These are phyloP conservation scores for Leptopilina boulardi DNA, from an alignment of 1,140 invertebrate species.

Conservation along the genomic window DNA sequence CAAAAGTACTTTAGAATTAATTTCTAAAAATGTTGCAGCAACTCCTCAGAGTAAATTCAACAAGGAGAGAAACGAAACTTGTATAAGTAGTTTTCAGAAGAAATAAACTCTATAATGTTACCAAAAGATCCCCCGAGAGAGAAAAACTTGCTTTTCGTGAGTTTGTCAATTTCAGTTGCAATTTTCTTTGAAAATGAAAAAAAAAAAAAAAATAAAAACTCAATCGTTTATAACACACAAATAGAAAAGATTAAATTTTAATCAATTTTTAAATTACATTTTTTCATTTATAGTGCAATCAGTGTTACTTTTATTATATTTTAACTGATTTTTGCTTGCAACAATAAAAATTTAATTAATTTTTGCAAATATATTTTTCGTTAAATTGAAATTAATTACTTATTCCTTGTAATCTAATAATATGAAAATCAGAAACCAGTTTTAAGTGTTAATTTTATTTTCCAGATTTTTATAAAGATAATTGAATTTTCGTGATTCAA, in stretches of 20 bases:
- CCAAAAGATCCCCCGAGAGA: neutral
- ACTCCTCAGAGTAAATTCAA: neutral
- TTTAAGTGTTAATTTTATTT: neutral
- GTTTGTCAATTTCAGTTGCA: slow-evolving; percentile 3
- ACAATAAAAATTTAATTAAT: too few relatives aligned
- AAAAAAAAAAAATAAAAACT: neutral
- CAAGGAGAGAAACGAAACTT: neutral
- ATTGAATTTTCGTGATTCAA: neutral
- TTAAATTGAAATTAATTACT: too few relatives aligned
- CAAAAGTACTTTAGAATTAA: neutral
- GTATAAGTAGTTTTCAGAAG: neutral
- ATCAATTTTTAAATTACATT: neutral
- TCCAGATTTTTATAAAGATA: neutral
- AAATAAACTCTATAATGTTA: neutral
- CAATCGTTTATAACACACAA: neutral
- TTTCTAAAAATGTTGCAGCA: neutral
- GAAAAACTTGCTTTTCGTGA: neutral
- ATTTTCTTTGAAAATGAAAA: neutral
- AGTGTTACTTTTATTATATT: too few relatives aligned
- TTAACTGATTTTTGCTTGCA: too few relatives aligned
- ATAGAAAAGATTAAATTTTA: neutral
- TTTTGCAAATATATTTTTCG: too few relatives aligned
- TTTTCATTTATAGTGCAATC: neutral
- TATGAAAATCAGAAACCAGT: neutral
- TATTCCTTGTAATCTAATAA: neutral